A percentile compares a stretch with the other conserved stretches of the same genome.
These are phyloP conservation scores for Hyperoplus immaculatus DNA, from an alignment of 2,797 vertebrate genomes.

Conservation along the genomic window DNA sequence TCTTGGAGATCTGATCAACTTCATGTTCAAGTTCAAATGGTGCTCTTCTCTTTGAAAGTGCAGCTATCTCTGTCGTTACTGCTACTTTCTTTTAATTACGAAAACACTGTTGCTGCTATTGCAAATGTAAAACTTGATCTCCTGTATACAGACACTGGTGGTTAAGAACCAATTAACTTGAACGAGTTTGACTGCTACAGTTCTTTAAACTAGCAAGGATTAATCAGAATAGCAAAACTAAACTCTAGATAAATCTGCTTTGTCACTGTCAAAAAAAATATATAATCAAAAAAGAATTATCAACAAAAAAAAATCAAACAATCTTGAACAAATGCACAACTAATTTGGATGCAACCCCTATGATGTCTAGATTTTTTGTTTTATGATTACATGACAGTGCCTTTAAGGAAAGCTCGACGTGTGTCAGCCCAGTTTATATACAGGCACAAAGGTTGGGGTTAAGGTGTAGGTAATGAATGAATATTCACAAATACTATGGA, in stretches of 20 bases:
- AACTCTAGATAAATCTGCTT: not conserved
- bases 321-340: not conserved
- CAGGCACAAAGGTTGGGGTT: conserved; percentile 5
- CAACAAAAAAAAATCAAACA: not conserved
- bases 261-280: not conserved
- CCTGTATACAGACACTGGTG: not conserved
- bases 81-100: not conserved
- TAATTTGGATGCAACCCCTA: not conserved
- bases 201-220: not conserved
- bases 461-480: conserved; percentile 14
- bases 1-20: not conserved
- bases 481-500: too few relatives aligned
- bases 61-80: not conserved
- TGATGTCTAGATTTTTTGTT: not conserved
- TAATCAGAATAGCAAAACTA: not conserved
- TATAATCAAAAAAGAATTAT: too few relatives aligned
- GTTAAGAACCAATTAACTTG: not conserved
- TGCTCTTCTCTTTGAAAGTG: not conserved
- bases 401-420: not conserved
- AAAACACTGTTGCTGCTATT: not conserved
- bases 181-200: not conserved
- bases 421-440: not conserved
- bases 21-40: not conserved
- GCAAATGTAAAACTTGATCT: conserved; percentile 1
- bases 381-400: not conserved